A percentile compares a stretch with the other conserved stretches of the same genome.
Conservation (phyloP, 2,113 vertebrate genomes). For the Agapornis roseicollis region DNA sequence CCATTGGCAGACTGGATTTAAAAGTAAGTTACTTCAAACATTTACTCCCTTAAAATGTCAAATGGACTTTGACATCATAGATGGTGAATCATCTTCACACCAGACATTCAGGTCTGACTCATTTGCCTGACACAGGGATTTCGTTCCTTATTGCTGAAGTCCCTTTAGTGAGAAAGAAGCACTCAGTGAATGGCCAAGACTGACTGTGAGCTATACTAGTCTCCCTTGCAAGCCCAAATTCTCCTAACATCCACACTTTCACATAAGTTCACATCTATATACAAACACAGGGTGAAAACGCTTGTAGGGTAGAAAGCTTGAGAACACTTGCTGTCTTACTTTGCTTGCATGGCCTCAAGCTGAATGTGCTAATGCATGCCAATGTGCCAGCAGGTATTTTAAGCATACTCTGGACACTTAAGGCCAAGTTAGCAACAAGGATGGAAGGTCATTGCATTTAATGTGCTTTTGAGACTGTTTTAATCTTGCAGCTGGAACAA, state of each 20-base stretch:
- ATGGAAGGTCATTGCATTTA: slow-evolving; percentile 30
- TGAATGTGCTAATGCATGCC: not conserved
- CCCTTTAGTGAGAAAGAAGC: not conserved
- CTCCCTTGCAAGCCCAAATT: not conserved
- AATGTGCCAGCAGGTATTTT: not conserved
- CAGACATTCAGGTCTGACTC: slow-evolving; percentile 5
- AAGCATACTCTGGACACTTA: not conserved
- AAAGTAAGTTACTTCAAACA: slow-evolving; percentile 25
- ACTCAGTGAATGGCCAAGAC: not conserved
- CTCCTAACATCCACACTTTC: not conserved
- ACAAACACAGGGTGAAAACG: not conserved
- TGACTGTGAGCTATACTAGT: not conserved
- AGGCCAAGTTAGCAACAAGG: not conserved
- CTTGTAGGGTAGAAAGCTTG: not conserved
- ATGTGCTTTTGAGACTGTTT: not conserved
- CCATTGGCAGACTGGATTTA: not conserved
- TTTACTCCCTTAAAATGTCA: slow-evolving; percentile 10
- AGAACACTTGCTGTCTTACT: not conserved
- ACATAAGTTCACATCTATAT: not conserved
- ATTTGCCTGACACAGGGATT: not conserved
- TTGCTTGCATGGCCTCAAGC: not conserved
- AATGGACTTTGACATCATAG: slow-evolving; percentile 10
- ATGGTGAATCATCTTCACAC: slow-evolving; percentile 12
- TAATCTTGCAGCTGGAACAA: not conserved
- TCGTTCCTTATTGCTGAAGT: not conserved